Evolutionary conservation across 2,797 vertebrate genomes (phyloP).

Genomic region (Tapera naevia): DNA sequence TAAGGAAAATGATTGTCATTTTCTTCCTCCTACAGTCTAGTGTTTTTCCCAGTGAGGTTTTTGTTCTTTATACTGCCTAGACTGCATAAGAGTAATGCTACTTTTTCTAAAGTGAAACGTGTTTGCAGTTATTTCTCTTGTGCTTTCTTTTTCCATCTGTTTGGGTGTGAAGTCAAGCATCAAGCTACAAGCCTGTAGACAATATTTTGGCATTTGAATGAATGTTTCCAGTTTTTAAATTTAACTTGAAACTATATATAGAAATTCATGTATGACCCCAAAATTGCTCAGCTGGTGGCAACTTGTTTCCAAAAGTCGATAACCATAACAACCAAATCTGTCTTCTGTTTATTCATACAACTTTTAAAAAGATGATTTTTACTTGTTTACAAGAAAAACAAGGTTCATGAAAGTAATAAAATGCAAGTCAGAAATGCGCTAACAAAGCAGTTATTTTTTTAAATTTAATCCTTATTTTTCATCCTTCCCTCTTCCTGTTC

Average conservation of each 20-base stretch:
- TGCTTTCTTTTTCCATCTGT: neutral
- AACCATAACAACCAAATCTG: neutral
- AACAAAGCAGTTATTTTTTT: neutral
- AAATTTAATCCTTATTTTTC: neutral
- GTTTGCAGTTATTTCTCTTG: neutral
- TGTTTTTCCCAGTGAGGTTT: neutral
- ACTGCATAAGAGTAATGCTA: neutral
- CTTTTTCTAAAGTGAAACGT: neutral
- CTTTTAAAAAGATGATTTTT: neutral
- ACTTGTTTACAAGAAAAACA: neutral
- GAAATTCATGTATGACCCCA: neutral
- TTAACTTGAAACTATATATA: neutral
- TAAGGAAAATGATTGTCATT: neutral
- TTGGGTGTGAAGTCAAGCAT: neutral
- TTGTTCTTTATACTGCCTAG: neutral
- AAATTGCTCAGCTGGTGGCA: neutral
- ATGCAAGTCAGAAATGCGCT: neutral
- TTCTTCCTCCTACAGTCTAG: neutral
- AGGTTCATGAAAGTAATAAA: neutral
- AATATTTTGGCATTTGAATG: neutral
- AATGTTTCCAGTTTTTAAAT: neutral
- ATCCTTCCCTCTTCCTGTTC: neutral
- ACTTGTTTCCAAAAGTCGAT: neutral
- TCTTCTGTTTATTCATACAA: neutral
- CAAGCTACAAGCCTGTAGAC: neutral